Conservation (phyloP, 2,797 vertebrate species). For the Delichon dasypus region DNA sequence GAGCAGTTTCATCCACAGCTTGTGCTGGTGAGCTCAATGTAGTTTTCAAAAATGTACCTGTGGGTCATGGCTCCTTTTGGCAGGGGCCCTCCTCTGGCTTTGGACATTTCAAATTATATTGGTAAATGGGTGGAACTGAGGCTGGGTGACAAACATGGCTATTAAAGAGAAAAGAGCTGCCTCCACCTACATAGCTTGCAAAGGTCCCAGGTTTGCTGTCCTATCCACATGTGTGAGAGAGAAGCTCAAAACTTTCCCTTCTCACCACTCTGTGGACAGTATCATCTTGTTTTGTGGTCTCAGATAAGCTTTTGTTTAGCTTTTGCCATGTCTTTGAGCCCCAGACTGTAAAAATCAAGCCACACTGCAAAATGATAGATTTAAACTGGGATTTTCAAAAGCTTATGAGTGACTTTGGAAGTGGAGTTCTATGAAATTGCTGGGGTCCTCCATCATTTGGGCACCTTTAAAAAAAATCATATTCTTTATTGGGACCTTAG, state of each 20-base stretch:
- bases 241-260: not conserved
- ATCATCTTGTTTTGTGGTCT: not conserved
- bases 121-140: not conserved
- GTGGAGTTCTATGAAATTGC: not conserved
- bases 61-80: not conserved
- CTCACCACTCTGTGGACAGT: not conserved
- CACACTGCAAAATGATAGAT: not conserved
- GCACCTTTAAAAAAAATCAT: not conserved
- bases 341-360: not conserved
- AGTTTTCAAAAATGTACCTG: not conserved
- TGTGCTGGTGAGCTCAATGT: not conserved
- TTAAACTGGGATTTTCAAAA: constrained; percentile 17
- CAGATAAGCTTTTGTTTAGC: not conserved
- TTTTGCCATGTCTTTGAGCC: not conserved
- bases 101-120: not conserved
- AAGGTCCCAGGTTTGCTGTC: not conserved
- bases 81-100: not conserved
- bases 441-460: not conserved
- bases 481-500: not conserved
- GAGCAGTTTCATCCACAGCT: not conserved
- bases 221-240: not conserved
- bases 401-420: not conserved
- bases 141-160: fast-evolving
- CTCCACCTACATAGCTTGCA: not conserved
- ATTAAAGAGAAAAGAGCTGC: not conserved